phyloP scores from a whole-genome alignment of 2,797 vertebrate genomes.

The Coregonus sp. region DNA sequence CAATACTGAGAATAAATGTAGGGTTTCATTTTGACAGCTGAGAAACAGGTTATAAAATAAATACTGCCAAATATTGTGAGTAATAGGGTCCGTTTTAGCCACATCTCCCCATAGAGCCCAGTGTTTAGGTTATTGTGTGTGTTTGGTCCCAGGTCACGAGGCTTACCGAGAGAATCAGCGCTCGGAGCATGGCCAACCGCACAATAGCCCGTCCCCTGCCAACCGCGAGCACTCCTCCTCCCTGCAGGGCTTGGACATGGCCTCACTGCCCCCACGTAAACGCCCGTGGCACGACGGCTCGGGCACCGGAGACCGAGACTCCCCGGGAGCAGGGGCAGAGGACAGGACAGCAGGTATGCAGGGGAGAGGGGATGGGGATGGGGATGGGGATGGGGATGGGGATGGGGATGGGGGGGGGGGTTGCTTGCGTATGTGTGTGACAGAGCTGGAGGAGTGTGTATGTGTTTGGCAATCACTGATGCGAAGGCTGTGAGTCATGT shows the following conservation, averaged over 20 bases:
- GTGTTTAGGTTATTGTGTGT: too few species aligned
- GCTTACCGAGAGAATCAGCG: slow-evolving; percentile 82
- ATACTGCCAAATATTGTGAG: neutral
- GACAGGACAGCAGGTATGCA: slow-evolving; percentile 75
- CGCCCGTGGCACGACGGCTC: slow-evolving; percentile 95
- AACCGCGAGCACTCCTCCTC: slow-evolving; percentile 91
- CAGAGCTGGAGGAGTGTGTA: too few species aligned
- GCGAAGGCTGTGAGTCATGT: too few species aligned
- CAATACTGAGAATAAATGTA: neutral
- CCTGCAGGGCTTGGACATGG: slow-evolving; percentile 97
- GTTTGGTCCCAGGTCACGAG: slow-evolving; percentile 65
- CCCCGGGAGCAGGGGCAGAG: slow-evolving; percentile 77
- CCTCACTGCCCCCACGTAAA: slow-evolving; percentile 91
- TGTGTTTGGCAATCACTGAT: too few species aligned
- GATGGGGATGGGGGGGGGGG: too few species aligned
- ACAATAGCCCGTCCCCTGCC: slow-evolving; percentile 84
- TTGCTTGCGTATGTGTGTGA: too few species aligned
- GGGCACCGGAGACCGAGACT: slow-evolving; percentile 79
- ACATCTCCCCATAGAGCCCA: neutral
- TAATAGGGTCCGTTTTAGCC: neutral
- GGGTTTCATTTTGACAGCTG: neutral
- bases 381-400: too few species aligned
- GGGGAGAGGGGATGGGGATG: too few species aligned
- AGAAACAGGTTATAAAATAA: neutral
- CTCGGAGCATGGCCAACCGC: slow-evolving; percentile 72